phyloP scores from a whole-genome alignment of 2,113 vertebrate species.

The Gadus chalcogrammus region DNA sequence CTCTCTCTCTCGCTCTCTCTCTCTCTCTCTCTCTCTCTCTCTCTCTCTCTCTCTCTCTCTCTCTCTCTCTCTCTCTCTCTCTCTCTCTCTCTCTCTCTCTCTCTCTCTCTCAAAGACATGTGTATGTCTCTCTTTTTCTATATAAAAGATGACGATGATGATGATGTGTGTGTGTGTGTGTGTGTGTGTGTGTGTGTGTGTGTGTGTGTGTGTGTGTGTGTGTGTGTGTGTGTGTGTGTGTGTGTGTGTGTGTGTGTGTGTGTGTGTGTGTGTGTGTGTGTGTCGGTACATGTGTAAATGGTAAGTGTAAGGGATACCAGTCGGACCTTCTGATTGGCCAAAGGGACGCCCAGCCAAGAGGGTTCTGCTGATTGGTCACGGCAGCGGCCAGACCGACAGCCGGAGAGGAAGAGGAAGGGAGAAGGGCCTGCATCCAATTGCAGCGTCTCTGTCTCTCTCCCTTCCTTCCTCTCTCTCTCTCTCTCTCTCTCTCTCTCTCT shows the following conservation, averaged over 20 bases:
- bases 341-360: conserved; percentile 7
- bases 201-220: not conserved
- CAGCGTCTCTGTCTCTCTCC: conserved; percentile 19
- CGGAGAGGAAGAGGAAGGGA: conserved; percentile 45
- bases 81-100: too few relatives aligned
- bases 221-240: too few relatives aligned
- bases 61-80: too few relatives aligned
- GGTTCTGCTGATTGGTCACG: conserved; percentile 38
- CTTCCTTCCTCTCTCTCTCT: conserved; percentile 15
- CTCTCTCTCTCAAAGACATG: not conserved
- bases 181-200: not conserved
- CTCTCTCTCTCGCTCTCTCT: too few relatives aligned
- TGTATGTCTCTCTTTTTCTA: not conserved
- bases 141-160: not conserved
- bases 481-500: conserved; percentile 1
- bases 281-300: not conserved
- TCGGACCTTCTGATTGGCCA: conserved; percentile 40
- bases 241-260: not conserved
- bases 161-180: not conserved
- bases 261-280: not conserved
- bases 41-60: not conserved
- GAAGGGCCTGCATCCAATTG: conserved; percentile 48
- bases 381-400: conserved; percentile 41
- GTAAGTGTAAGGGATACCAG: conserved; percentile 2
- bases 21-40: too few relatives aligned